A percentile compares a stretch with the other conserved stretches of the same genome.
phyloP scores from a whole-genome alignment of 2,888 invertebrate genomes.

The Spicauda simplicius region DNA sequence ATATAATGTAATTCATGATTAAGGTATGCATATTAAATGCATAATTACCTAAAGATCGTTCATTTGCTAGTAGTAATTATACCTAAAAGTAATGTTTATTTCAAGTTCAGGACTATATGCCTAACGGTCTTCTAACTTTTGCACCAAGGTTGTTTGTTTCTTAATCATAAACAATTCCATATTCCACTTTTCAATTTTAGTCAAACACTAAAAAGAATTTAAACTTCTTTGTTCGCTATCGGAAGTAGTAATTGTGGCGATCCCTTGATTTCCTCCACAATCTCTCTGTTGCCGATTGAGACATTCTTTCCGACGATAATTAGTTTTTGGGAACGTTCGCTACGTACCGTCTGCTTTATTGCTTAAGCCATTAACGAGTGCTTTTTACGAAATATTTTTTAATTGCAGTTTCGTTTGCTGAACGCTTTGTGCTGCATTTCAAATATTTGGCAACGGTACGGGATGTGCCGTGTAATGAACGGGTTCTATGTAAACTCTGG shows the following conservation, averaged over 20 bases:
- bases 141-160: too few species aligned
- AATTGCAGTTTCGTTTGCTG: conserved; percentile 28
- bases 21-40: too few species aligned
- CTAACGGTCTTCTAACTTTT: too few species aligned
- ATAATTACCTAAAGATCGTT: too few species aligned
- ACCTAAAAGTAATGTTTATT: too few species aligned
- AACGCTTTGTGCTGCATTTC: conserved; percentile 2
- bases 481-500: too few species aligned
- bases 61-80: too few species aligned
- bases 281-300: conserved; percentile 33
- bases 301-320: conserved; percentile 32
- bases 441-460: not conserved
- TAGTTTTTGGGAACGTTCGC: conserved; percentile 31
- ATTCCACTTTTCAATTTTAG: too few species aligned
- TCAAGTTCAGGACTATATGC: too few species aligned
- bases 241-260: conserved; percentile 26
- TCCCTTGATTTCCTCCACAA: conserved; percentile 29
- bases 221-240: conserved; percentile 14
- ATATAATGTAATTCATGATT: too few species aligned
- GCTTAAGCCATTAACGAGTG: conserved; percentile 26
- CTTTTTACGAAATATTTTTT: conserved; percentile 26
- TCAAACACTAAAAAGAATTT: not conserved
- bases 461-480: too few species aligned
- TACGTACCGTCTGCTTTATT: conserved; percentile 26
- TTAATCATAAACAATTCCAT: too few species aligned